A percentile compares a stretch with the other conserved stretches of the same genome.
phyloP scores from a whole-genome alignment of 2,113 vertebrate species.

The Chiloscyllium plagiosum region DNA sequence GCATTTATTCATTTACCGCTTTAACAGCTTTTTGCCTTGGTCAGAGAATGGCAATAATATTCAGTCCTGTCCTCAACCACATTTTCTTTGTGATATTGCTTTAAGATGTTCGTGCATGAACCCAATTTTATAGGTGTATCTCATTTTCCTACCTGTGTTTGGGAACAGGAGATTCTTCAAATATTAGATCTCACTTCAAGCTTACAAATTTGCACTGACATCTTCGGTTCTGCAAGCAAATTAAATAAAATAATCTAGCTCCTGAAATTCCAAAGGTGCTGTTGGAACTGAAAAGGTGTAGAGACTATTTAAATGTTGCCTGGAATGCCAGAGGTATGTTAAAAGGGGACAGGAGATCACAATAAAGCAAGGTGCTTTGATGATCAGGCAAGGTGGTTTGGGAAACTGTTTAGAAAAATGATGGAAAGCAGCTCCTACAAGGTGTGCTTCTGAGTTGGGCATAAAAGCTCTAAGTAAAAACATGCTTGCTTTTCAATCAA shows the following conservation, averaged over 20 bases:
- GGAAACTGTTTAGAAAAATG: not conserved
- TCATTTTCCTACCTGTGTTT: not conserved
- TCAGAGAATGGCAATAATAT: not conserved
- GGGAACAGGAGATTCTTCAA: not conserved
- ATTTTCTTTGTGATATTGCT: not conserved
- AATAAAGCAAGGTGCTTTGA: not conserved
- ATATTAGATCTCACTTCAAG: not conserved
- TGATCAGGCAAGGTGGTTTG: not conserved
- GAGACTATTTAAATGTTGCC: not conserved
- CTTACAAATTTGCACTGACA: not conserved
- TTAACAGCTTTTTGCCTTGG: not conserved
- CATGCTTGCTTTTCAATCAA: not conserved
- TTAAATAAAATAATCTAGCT: not conserved
- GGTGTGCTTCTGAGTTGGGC: too few species aligned
- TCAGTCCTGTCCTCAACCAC: not conserved
- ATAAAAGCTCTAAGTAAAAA: not conserved
- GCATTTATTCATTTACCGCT: too few species aligned
- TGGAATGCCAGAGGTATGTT: not conserved
- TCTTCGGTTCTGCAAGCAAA: not conserved
- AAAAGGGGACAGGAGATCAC: not conserved
- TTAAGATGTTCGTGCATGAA: not conserved
- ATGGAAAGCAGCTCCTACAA: not conserved
- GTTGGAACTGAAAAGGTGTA: not conserved
- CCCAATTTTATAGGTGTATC: not conserved
- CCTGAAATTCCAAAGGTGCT: not conserved